Evolutionary conservation across 2,113 vertebrate genomes (phyloP).

Genomic region (Hylia prasina): DNA sequence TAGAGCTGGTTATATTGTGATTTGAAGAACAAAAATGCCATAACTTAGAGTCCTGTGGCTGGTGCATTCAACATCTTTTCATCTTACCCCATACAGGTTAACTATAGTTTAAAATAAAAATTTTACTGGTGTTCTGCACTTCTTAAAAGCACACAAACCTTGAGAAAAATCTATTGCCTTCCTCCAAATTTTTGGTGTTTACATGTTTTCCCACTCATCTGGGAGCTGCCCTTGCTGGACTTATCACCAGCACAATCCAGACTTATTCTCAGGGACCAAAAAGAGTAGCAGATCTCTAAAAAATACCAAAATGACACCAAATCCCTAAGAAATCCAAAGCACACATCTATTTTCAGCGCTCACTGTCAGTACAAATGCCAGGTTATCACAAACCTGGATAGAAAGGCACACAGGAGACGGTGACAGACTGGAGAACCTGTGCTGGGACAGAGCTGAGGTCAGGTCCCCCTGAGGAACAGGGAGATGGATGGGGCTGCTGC

Average conservation of each 20-base stretch:
- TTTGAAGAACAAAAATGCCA: background rate
- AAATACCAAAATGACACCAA: background rate
- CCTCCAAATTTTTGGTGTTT: background rate
- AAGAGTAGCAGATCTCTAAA: background rate
- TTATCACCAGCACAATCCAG: background rate
- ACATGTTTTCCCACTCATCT: background rate
- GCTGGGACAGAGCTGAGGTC: background rate
- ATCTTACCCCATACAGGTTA: background rate
- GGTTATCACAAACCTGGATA: background rate
- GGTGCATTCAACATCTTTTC: conserved; percentile 5
- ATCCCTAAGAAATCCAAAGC: background rate
- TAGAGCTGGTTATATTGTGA: conserved; percentile 1
- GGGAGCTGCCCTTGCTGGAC: background rate
- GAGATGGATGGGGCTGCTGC: background rate
- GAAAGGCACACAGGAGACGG: background rate
- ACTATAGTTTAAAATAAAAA: conserved; percentile 24
- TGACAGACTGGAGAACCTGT: background rate
- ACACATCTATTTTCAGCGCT: background rate
- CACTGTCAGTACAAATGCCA: background rate
- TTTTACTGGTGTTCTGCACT: conserved; percentile 10
- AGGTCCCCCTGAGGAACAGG: background rate
- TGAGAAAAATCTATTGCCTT: background rate
- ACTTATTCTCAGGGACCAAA: background rate
- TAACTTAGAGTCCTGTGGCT: background rate
- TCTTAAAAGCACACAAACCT: background rate